Conservation (phyloP, 2,888 invertebrate genomes). For the Athetis lepigone region DNA sequence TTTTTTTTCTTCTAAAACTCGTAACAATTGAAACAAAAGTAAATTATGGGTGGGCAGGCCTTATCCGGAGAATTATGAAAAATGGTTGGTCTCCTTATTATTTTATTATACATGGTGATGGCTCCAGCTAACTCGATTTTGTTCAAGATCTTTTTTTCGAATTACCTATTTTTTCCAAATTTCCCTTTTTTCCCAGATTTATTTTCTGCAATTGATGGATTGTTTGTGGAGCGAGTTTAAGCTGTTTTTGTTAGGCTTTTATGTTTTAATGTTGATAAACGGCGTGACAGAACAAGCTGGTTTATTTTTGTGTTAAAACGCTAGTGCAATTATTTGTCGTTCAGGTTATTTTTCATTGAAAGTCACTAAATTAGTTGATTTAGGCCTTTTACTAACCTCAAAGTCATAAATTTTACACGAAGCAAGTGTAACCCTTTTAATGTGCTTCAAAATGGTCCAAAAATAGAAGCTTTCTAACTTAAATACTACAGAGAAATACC, state of each 20-base stretch:
- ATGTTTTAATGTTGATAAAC: slow-evolving; percentile 44
- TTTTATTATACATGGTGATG: slow-evolving; percentile 64
- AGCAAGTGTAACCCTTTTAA: too few relatives aligned
- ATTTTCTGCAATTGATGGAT: slow-evolving; percentile 56
- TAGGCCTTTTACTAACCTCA: too few relatives aligned
- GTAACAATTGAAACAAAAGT: slow-evolving; percentile 89
- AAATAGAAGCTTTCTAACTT: too few relatives aligned
- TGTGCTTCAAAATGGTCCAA: too few relatives aligned
- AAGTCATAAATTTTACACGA: too few relatives aligned
- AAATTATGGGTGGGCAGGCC: slow-evolving; percentile 79
- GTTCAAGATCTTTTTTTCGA: slow-evolving; percentile 46
- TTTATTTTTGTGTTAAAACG: slow-evolving; percentile 19
- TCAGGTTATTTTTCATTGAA: slow-evolving; percentile 20
- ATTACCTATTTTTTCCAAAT: slow-evolving; percentile 33
- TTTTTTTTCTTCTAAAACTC: slow-evolving; percentile 76
- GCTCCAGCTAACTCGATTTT: slow-evolving; percentile 61
- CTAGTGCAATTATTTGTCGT: slow-evolving; percentile 6
- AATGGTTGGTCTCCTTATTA: slow-evolving; percentile 74
- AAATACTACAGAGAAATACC: too few relatives aligned
- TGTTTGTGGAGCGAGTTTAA: slow-evolving; percentile 35
- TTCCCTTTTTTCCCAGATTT: slow-evolving; percentile 53
- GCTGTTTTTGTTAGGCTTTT: slow-evolving; percentile 39
- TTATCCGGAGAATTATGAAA: slow-evolving; percentile 81
- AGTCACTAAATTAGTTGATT: slow-evolving; percentile 2
- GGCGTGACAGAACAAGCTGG: slow-evolving; percentile 21